Evolutionary conservation across 2,888 invertebrate genomes (phyloP).

Genomic region (Sphecodes monilicornis): DNA sequence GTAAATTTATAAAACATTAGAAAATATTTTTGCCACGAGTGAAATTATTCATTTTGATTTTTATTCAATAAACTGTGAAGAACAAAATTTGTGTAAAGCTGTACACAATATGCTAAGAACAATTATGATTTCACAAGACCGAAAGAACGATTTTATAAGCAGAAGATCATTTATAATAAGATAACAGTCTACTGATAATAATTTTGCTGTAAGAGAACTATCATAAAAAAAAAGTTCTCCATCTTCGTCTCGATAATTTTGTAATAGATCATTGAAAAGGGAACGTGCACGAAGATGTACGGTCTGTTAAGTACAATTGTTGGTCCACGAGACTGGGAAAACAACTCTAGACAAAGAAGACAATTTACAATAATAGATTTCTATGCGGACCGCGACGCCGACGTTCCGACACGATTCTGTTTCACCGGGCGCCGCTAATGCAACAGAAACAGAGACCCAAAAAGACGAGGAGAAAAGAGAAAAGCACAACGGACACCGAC

Average conservation of each 20-base stretch:
- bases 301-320: neutral
- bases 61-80: neutral
- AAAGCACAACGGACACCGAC: neutral
- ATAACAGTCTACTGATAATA: too few relatives aligned
- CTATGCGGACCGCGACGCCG: slow-evolving; percentile 8
- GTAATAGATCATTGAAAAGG: too few relatives aligned
- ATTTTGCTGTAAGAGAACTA: too few relatives aligned
- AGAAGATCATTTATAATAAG: too few relatives aligned
- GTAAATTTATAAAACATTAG: too few relatives aligned
- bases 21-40: neutral
- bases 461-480: neutral
- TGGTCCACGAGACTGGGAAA: neutral
- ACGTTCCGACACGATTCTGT: slow-evolving; percentile 22
- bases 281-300: neutral
- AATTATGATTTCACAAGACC: too few relatives aligned
- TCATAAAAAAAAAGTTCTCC: too few relatives aligned
- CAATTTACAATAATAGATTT: slow-evolving; percentile 2
- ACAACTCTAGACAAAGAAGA: neutral
- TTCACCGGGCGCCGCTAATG: slow-evolving; percentile 13
- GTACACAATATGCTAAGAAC: too few relatives aligned
- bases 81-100: neutral
- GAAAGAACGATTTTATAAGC: too few relatives aligned
- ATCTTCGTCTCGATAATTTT: too few relatives aligned
- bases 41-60: neutral
- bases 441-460: neutral